phyloP scores from a whole-genome alignment of 2,888 invertebrate species.

The Hyposoter didymator region DNA sequence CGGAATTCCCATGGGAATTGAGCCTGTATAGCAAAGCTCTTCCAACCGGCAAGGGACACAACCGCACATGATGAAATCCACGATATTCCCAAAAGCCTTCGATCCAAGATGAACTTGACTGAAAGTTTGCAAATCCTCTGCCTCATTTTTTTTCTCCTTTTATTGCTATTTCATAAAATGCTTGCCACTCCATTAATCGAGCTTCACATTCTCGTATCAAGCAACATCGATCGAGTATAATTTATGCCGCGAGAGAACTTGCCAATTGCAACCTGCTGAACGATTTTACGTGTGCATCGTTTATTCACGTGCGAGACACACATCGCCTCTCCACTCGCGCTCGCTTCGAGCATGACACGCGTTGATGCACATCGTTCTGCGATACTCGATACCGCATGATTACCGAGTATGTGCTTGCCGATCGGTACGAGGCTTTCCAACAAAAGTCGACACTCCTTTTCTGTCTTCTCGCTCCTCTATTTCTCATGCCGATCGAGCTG shows the following conservation, averaged over 20 bases:
- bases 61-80: constrained; percentile 24
- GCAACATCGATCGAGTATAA: constrained; percentile 27
- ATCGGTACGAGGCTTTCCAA: background rate
- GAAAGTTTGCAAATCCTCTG: background rate
- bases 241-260: constrained; percentile 45
- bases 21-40: constrained; percentile 50
- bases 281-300: constrained; percentile 61
- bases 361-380: constrained; percentile 56
- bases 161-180: background rate
- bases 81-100: constrained; percentile 30
- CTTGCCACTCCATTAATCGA: background rate
- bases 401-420: background rate
- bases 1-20: constrained; percentile 75
- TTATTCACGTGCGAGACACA: constrained; percentile 57
- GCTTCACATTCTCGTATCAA: background rate
- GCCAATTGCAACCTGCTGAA: constrained; percentile 55
- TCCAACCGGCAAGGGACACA: constrained; percentile 24
- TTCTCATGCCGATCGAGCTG: background rate
- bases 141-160: background rate
- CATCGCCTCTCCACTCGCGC: constrained; percentile 40
- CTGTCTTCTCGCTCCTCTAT: background rate
- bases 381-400: constrained; percentile 37
- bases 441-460: background rate
- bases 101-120: constrained; percentile 11
- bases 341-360: constrained; percentile 37